Conservation (phyloP, 2,888 invertebrate species). For the Tenthredo mesomela region DNA sequence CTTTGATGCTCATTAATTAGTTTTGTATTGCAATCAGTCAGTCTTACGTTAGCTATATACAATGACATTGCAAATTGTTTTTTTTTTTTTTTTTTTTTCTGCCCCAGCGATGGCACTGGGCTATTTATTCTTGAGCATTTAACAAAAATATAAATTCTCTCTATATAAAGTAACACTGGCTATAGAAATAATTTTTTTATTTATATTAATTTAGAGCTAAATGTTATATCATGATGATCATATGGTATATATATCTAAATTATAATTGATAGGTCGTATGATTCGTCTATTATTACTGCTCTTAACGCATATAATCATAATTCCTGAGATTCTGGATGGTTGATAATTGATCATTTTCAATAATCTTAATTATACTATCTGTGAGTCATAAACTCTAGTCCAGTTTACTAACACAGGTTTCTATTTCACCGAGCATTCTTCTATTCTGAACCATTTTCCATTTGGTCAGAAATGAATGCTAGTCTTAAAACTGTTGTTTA, state of each 20-base stretch:
- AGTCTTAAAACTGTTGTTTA: not conserved
- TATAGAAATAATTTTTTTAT: not conserved
- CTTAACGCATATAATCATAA: not conserved
- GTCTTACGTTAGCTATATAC: slow-evolving; percentile 38
- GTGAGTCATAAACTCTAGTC: not conserved
- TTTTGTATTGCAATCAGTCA: slow-evolving; percentile 27
- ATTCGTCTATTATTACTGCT: not conserved
- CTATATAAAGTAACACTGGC: slow-evolving; percentile 12
- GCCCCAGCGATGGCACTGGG: not conserved
- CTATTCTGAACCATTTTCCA: not conserved
- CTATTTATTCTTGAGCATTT: slow-evolving; percentile 16
- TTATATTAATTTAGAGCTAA: not conserved
- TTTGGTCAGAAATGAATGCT: not conserved
- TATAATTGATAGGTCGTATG: not conserved
- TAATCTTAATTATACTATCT: slow-evolving; percentile 15
- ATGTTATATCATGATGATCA: not conserved
- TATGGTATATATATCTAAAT: not conserved
- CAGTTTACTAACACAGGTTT: not conserved
- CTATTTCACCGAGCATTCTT: not conserved
- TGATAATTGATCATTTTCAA: not conserved
- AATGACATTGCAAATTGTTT: not conserved
- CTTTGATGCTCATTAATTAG: not conserved
- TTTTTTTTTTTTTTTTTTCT: not conserved
- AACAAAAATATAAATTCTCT: not conserved
- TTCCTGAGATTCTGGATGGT: not conserved